A percentile compares a stretch with the other conserved stretches of the same genome.
These are phyloP conservation scores for Cyclophora albipunctata DNA, from an alignment of 2,888 invertebrate species.

Conservation along the genomic window DNA sequence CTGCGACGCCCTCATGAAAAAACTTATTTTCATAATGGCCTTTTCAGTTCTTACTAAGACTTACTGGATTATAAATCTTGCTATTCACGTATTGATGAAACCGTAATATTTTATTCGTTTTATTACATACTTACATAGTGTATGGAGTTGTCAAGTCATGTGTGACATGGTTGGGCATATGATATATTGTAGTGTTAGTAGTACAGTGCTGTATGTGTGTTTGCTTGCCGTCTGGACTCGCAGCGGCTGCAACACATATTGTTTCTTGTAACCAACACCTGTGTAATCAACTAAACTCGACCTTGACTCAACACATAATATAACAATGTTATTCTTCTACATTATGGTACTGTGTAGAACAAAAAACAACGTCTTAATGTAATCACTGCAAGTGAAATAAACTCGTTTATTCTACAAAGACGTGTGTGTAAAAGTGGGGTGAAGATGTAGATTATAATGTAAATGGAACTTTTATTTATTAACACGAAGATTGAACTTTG, in stretches of 20 bases:
- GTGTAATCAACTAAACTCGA: slow-evolving; percentile 36
- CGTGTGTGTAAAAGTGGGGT: too few species aligned
- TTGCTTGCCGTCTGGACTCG: slow-evolving; percentile 19
- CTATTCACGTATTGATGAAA: not conserved
- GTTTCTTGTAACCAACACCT: slow-evolving; percentile 27
- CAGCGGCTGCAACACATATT: slow-evolving; percentile 11
- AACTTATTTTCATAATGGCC: slow-evolving; percentile 55
- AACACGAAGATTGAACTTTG: slow-evolving; percentile 25
- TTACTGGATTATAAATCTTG: not conserved
- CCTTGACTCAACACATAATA: slow-evolving; percentile 30
- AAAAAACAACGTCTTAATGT: slow-evolving; percentile 1
- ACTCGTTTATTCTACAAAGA: too few species aligned
- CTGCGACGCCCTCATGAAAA: slow-evolving; percentile 47
- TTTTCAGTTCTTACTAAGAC: slow-evolving; percentile 15
- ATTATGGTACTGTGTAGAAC: slow-evolving; percentile 2
- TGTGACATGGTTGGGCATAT: too few species aligned
- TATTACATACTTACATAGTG: too few species aligned
- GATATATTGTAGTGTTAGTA: too few species aligned
- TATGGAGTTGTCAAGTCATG: too few species aligned
- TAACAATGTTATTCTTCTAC: slow-evolving; percentile 4
- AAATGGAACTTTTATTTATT: slow-evolving; percentile 22
- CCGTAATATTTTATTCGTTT: not conserved
- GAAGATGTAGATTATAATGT: not conserved
- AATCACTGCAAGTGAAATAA: not conserved
- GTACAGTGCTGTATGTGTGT: slow-evolving; percentile 4